Evolutionary conservation across 2,113 vertebrate species (phyloP).

Genomic region (Cyanistes caeruleus): DNA sequence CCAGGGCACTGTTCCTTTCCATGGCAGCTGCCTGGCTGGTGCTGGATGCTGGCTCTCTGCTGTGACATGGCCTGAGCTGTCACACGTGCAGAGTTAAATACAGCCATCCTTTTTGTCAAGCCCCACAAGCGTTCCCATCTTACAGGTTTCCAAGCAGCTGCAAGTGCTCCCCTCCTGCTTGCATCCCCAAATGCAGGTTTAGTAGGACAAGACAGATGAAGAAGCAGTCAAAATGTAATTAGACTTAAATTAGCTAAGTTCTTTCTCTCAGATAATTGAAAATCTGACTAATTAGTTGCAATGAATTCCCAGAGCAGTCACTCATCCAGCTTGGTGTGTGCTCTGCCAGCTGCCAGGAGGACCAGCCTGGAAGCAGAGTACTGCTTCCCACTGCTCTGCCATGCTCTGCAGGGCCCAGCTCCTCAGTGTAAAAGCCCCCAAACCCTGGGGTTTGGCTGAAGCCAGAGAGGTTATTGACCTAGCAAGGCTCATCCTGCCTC

Average conservation of each 20-base stretch:
- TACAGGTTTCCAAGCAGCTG: neutral
- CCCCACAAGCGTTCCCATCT: neutral
- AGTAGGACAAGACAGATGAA: slow-evolving; percentile 37
- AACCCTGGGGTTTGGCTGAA: neutral
- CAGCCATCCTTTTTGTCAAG: neutral
- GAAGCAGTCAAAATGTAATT: slow-evolving; percentile 42
- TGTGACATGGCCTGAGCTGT: neutral
- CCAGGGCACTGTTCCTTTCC: neutral
- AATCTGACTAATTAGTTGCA: slow-evolving; percentile 22
- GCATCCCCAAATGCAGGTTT: neutral
- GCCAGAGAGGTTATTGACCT: neutral
- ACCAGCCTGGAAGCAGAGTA: neutral
- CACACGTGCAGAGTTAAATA: neutral
- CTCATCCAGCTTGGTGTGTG: neutral
- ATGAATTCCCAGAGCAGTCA: slow-evolving; percentile 4
- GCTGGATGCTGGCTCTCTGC: neutral
- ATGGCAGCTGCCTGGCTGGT: neutral
- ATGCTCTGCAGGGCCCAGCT: neutral
- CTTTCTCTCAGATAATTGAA: slow-evolving; percentile 52
- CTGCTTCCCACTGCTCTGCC: neutral
- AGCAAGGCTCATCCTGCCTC: neutral
- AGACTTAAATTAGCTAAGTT: slow-evolving; percentile 47
- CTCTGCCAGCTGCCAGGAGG: neutral
- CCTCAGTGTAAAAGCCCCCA: neutral
- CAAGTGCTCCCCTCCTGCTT: neutral